Evolutionary conservation across 2,797 vertebrate species (phyloP).

Genomic region (Podarcis siculus): DNA sequence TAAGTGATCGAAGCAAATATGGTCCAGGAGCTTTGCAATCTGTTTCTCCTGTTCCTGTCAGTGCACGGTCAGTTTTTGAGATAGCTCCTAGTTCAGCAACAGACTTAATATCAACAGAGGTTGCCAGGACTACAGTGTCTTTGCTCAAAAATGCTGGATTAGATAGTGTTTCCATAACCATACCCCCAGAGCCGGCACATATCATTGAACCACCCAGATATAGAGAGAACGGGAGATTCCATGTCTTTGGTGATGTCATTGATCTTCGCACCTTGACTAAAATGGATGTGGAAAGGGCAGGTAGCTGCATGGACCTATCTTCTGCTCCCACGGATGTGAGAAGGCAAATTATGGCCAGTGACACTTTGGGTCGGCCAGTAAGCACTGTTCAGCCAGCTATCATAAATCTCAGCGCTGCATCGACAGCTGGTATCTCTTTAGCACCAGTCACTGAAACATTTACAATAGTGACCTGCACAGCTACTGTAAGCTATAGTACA

Average conservation of each 20-base stretch:
- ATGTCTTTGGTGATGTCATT: slow-evolving; percentile 87
- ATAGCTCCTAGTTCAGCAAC: slow-evolving; percentile 79
- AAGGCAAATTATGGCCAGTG: slow-evolving; percentile 81
- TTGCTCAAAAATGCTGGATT: slow-evolving; percentile 81
- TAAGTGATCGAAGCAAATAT: slow-evolving; percentile 81
- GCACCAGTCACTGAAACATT: slow-evolving; percentile 84
- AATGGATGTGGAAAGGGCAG: slow-evolving; percentile 82
- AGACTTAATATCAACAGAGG: slow-evolving; percentile 84
- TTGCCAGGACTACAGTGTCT: slow-evolving; percentile 85
- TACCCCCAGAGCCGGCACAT: slow-evolving; percentile 79
- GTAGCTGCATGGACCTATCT: slow-evolving; percentile 91
- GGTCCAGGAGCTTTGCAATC: slow-evolving; percentile 84
- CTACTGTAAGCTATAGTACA: slow-evolving; percentile 81
- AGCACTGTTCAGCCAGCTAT: slow-evolving; percentile 93
- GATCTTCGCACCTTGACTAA: slow-evolving; percentile 92
- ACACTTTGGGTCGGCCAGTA: slow-evolving; percentile 82
- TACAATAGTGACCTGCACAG: slow-evolving; percentile 86
- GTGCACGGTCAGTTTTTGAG: slow-evolving; percentile 77
- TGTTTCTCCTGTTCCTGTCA: slow-evolving; percentile 83
- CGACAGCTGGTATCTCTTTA: slow-evolving; percentile 81
- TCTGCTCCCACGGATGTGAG: slow-evolving; percentile 80
- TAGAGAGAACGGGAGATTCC: slow-evolving; percentile 86
- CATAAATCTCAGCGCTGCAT: slow-evolving; percentile 90
- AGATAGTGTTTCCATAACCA: slow-evolving; percentile 71
- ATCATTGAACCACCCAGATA: slow-evolving; percentile 76